A percentile compares a stretch with the other conserved stretches of the same genome.
Conservation (phyloP, 2,888 invertebrate species). For the Brassicogethes aeneus region DNA sequence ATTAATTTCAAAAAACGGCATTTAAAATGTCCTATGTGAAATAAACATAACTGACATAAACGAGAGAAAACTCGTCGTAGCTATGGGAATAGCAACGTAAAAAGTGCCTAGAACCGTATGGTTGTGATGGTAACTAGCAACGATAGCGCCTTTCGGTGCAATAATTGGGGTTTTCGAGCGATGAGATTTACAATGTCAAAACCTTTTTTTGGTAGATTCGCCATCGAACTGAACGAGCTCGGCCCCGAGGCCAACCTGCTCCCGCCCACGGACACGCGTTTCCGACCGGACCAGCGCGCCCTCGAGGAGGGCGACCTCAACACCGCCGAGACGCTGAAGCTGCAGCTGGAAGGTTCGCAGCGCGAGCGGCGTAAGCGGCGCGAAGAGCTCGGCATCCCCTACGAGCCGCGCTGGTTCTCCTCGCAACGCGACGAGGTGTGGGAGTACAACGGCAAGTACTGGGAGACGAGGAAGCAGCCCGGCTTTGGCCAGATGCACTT, state of each 20-base stretch:
- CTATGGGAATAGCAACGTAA: too few species aligned
- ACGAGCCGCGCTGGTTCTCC: conserved; percentile 53
- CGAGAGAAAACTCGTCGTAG: too few species aligned
- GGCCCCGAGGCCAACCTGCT: conserved; percentile 53
- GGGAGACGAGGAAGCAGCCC: conserved; percentile 58
- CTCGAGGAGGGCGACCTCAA: conserved; percentile 69
- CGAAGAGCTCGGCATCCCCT: conserved; percentile 47
- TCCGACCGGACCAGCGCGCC: conserved; percentile 67
- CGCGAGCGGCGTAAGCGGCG: conserved; percentile 56
- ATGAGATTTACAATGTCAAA: neutral
- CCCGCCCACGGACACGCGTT: conserved; percentile 68
- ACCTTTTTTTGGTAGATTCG: neutral
- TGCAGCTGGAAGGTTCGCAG: conserved; percentile 64
- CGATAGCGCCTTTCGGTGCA: too few species aligned
- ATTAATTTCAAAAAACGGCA: too few species aligned
- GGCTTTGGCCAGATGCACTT: conserved; percentile 51
- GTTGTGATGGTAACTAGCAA: too few species aligned
- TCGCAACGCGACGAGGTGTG: conserved; percentile 39
- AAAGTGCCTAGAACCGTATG: too few species aligned
- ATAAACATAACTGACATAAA: too few species aligned
- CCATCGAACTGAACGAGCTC: conserved; percentile 70
- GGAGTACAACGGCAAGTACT: conserved; percentile 68
- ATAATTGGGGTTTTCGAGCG: too few species aligned
- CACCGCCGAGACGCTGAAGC: conserved; percentile 62
- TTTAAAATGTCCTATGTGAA: too few species aligned